These are phyloP conservation scores for Nymphalis urticae DNA, from an alignment of 2,888 invertebrate genomes.

Conservation along the genomic window DNA sequence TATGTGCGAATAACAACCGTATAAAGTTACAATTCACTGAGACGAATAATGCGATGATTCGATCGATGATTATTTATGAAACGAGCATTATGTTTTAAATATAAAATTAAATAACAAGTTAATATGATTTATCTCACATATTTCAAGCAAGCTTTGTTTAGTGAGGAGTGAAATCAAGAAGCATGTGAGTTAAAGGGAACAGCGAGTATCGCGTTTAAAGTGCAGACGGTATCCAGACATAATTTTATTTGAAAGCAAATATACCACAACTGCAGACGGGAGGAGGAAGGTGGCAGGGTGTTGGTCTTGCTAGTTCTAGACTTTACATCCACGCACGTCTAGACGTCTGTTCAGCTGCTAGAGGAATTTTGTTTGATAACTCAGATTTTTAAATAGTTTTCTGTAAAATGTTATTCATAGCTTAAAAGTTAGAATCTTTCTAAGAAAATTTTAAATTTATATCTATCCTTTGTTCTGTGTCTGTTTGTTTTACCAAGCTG, in stretches of 20 bases:
- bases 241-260: conserved; percentile 12
- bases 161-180: not conserved
- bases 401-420: not conserved
- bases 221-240: conserved; percentile 14
- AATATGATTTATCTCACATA: not conserved
- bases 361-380: not conserved
- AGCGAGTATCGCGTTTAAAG: conserved; percentile 1
- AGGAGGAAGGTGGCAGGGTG: conserved; percentile 24
- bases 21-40: no score
- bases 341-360: conserved; percentile 46
- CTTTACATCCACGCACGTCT: conserved; percentile 58
- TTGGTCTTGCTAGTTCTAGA: conserved; percentile 20
- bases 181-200: not conserved
- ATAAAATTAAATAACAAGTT: no score
- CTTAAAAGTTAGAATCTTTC: not conserved
- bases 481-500: not conserved
- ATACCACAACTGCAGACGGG: conserved; percentile 14
- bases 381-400: not conserved
- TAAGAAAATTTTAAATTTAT: not conserved
- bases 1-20: no score
- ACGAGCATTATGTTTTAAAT: no score
- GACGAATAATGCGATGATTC: no score
- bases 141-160: not conserved
- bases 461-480: conserved; percentile 9
- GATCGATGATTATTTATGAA: no score